phyloP scores from a whole-genome alignment of 2,113 vertebrate species.

The Megaptera novaeangliae region DNA sequence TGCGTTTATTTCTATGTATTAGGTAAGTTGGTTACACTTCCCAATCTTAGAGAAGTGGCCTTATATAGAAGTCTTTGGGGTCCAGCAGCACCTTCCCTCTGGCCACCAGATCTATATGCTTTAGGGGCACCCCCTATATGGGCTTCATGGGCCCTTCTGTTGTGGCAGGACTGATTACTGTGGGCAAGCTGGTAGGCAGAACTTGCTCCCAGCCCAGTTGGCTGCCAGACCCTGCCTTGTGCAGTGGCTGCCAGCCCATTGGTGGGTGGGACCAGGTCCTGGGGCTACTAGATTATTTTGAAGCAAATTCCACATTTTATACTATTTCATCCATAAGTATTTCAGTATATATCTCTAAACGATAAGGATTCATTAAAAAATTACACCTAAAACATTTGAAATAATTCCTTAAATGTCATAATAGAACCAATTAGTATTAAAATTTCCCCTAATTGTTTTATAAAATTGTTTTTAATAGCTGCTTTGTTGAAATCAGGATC shows the following conservation, averaged over 20 bases:
- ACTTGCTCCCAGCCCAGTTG: not conserved
- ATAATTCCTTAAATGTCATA: not conserved
- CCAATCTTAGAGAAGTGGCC: not conserved
- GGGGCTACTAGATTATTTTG: not conserved
- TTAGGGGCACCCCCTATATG: not conserved
- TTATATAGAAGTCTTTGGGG: not conserved
- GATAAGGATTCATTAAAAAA: not conserved
- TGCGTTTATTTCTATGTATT: not conserved
- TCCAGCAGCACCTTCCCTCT: not conserved
- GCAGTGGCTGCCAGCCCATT: not conserved
- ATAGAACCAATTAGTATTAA: not conserved
- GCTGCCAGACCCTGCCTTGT: not conserved
- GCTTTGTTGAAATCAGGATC: not conserved
- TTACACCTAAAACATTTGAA: not conserved
- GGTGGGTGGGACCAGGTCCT: not conserved
- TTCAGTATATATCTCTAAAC: not conserved
- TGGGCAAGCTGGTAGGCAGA: not conserved
- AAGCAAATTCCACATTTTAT: not conserved
- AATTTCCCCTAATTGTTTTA: not conserved
- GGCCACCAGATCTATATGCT: not conserved
- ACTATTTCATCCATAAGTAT: not conserved
- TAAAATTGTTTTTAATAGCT: not conserved
- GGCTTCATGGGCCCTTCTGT: not conserved
- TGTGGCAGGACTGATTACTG: not conserved
- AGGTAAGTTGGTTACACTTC: not conserved